Evolutionary conservation across 2,888 invertebrate genomes (phyloP).

Genomic region (Julus scanicus): DNA sequence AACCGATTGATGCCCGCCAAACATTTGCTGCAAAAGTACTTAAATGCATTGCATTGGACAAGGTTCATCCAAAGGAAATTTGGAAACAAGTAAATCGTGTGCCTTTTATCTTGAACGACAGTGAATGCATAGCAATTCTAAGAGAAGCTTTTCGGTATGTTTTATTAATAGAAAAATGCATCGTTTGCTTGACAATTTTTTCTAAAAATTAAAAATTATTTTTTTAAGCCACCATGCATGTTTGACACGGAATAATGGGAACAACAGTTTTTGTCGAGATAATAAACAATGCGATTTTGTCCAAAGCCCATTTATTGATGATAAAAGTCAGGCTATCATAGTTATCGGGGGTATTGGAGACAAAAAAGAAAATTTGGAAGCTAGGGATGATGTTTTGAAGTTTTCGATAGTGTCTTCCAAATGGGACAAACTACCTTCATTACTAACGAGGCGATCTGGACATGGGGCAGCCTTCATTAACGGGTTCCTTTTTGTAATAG

Average conservation of each 20-base stretch:
- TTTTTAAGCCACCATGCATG: constrained; percentile 23
- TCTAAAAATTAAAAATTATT: not conserved
- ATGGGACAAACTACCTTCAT: not conserved
- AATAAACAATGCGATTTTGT: not conserved
- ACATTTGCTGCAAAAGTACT: not conserved
- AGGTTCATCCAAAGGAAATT: not conserved
- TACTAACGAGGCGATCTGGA: constrained; percentile 4
- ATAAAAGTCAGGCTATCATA: not conserved
- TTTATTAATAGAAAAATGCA: not conserved
- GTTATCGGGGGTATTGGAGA: constrained; percentile 29
- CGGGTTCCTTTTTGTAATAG: not conserved
- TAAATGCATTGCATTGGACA: not conserved
- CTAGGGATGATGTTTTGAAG: constrained; percentile 4
- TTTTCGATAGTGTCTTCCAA: not conserved
- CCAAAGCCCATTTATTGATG: not conserved
- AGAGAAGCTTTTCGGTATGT: constrained; percentile 49
- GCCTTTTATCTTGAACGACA: not conserved
- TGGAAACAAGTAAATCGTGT: not conserved
- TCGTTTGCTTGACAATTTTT: not conserved
- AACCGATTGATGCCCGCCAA: not conserved
- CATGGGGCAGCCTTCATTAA: not conserved
- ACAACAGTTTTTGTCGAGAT: not conserved
- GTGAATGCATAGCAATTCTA: constrained; percentile 41
- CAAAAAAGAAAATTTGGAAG: not conserved
- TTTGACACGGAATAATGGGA: not conserved